A percentile compares a stretch with the other conserved stretches of the same genome.
These are phyloP conservation scores for Acanthosepion pharaonis DNA, from an alignment of 2,888 invertebrate species.

Conservation along the genomic window DNA sequence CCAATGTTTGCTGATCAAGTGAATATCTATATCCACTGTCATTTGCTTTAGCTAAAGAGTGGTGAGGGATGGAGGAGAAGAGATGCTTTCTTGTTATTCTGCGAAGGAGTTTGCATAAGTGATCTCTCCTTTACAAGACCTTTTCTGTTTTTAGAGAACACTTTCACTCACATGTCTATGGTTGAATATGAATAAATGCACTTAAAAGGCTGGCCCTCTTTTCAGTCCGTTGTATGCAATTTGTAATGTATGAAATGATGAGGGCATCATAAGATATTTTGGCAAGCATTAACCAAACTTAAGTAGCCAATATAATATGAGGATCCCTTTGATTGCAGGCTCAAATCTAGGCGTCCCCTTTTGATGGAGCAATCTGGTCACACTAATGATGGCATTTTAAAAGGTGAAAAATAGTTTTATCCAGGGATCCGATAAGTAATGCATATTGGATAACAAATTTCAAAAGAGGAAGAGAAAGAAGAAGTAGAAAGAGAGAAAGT, in stretches of 20 bases:
- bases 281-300: neutral
- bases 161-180: neutral
- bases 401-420: conserved; percentile 33
- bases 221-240: neutral
- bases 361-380: neutral
- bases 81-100: neutral
- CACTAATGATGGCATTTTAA: conserved; percentile 33
- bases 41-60: neutral
- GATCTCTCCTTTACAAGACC: neutral
- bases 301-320: conserved; percentile 12
- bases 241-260: neutral
- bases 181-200: conserved; percentile 6
- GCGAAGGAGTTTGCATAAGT: neutral
- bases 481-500: neutral
- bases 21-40: neutral
- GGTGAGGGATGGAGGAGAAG: neutral
- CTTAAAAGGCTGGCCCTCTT: conserved; percentile 4
- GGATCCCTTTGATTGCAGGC: conserved; percentile 12
- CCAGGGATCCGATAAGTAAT: neutral
- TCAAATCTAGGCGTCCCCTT: neutral
- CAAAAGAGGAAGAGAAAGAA: neutral
- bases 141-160: neutral
- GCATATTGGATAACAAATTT: neutral
- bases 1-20: neutral
- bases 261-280: conserved; percentile 33